Evolutionary conservation across 2,113 vertebrate genomes (phyloP), one percentile per base, ranked within the genome.

Genomic region (Corythornis cristatus): DNA sequence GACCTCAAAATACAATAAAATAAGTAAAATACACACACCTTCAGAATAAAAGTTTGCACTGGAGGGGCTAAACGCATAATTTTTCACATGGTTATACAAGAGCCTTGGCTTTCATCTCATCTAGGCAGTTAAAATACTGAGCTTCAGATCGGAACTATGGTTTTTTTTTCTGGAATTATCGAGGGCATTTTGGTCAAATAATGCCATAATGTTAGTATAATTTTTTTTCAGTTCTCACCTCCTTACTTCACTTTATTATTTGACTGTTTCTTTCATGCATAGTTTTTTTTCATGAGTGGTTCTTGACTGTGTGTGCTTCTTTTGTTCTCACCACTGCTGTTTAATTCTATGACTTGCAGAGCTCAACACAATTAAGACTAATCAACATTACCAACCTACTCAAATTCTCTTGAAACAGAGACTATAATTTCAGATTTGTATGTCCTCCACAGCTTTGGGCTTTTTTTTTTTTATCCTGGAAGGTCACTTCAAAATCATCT

Each of bases 401-500:
- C 88, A 71, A 83, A 96, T 92, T 95, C 80, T 85, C 75, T 94
- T 93, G 93, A 91, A 89, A 96, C 77, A 73, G 72, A 79, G 89
- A 85, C 92, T 86, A 91, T 72, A 77, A 85, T 77, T 88, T 95
- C 80, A 91, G 71, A 84, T 90, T 76, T 92, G 87, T 68, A 84
- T 91, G 87, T 89, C 83, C 85, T 93, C 71, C 46, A 58, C 12
- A 83, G 79, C 53, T 85, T 72, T 62, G 35, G 57, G 83, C 11
- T 88, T 81, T 83, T 87, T 91, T 91, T 83, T 81, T 84, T 86
- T 92, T 84, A 50, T 83, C 88, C 68, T 76, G 40, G 73, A 96
- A 96, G 92, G 94, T 95, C 80, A 92, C 71, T 81, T 91, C 91
- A 97, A 97, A 96, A 93, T 96, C 89, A 88, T 64, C 71, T 91